Conservation (phyloP, 2,888 invertebrate species). For the Rhyacophila evoluta region DNA sequence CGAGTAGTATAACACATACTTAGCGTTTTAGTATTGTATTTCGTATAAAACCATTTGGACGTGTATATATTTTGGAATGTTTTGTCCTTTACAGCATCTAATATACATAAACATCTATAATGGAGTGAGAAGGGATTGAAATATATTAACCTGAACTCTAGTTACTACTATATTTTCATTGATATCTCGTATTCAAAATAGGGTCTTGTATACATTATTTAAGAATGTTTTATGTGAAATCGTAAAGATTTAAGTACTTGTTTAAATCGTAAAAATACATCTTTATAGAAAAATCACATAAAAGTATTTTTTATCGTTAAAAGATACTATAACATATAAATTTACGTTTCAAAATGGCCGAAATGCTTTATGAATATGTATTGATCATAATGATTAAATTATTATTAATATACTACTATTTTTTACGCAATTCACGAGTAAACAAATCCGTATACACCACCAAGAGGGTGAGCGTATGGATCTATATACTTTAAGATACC, state of each 20-base stretch:
- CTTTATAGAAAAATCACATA: background rate
- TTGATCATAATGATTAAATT: too few relatives aligned
- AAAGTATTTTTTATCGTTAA: background rate
- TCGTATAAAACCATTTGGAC: conserved; percentile 10
- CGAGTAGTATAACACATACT: background rate
- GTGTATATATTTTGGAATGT: background rate
- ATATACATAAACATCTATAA: conserved; percentile 14
- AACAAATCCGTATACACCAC: too few relatives aligned
- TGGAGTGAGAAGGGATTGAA: conserved; percentile 24
- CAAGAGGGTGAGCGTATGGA: too few relatives aligned
- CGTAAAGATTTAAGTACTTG: conserved; percentile 3
- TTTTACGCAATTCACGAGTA: too few relatives aligned
- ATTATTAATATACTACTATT: too few relatives aligned
- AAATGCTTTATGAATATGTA: too few relatives aligned
- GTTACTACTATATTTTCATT: background rate
- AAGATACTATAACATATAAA: background rate
- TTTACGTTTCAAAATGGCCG: background rate
- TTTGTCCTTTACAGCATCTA: conserved; percentile 22
- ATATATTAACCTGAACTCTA: conserved; percentile 3
- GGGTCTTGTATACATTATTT: conserved; percentile 22
- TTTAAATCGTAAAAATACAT: conserved; percentile 8
- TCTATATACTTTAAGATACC: too few relatives aligned
- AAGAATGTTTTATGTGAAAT: background rate
- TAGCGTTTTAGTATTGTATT: background rate
- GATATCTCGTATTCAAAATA: conserved; percentile 16